Evolutionary conservation across 2,797 vertebrate genomes (phyloP), one percentile per base, ranked within the genome.

Genomic region (Coreius guichenoti): DNA sequence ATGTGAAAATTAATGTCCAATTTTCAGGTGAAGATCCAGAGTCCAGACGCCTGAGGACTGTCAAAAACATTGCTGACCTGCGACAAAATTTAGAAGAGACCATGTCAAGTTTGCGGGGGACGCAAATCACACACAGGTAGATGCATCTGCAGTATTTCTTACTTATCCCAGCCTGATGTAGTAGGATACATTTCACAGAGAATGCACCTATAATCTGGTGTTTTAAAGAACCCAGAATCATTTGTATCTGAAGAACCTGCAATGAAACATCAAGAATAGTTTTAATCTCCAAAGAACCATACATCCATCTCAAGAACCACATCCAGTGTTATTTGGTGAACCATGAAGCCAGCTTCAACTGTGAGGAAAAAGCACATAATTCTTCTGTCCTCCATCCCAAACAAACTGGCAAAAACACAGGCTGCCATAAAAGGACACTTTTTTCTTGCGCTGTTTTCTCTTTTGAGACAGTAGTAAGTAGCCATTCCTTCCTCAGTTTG

Each of bases 51-150:
- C 83, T 99, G 79, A 94, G 98, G 61, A 99, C 98, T 0, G 98
- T 99, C 83, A 99, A 97, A 83, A 99, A 99, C 94, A 99, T 99
- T 0, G 98, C 98, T 0, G 98, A 99, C 82, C 96, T 99, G 11
- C 95, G 98, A 31, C 98, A 99, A 93, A 99, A 99, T 91, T 87
- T 99, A 91, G 98, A 99, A 91, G 98, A 99, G 89, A 99, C 98
- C 11, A 99, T 99, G 98, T 99, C 98, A 87, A 99, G 97, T 31
- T 90, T 99, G 70, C 92, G 98, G 89, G 98, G 98, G 91, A 99
- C 98, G 86, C 98, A 99, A 93, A 94, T 99, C 91, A 95, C 97
- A 63, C 98, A 99, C 95, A 99, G 98, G 98, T 99, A 92, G 67
- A 49, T 7, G 3, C 6, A 75, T 56, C 31, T 36, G 0, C 7